A percentile compares a stretch with the other conserved stretches of the same genome.
These are phyloP conservation scores for Diarsia dahlii DNA, from an alignment of 2,888 invertebrate species.

Conservation along the genomic window DNA sequence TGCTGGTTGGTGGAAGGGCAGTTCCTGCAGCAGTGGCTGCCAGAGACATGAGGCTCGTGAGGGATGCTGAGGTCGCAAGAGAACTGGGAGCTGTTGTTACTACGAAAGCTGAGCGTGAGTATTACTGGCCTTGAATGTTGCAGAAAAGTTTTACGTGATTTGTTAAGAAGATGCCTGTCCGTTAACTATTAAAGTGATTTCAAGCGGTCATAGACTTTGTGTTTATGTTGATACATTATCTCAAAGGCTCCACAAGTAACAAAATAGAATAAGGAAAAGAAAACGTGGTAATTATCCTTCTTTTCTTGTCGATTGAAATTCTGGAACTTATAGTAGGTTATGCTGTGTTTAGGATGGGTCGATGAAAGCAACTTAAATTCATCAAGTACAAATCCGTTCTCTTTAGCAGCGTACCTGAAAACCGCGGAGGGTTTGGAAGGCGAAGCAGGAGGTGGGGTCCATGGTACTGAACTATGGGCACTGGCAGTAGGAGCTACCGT, in stretches of 20 bases:
- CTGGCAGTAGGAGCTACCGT: constrained; percentile 92
- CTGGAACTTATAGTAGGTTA: neutral
- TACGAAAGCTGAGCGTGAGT: constrained; percentile 96
- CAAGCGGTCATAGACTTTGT: neutral
- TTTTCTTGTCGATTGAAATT: neutral
- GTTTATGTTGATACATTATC: neutral
- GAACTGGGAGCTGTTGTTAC: constrained; percentile 94
- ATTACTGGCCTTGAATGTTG: constrained; percentile 8
- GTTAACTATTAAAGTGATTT: no score
- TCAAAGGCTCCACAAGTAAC: neutral
- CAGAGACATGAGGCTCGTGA: constrained; percentile 95
- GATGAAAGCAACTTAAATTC: neutral
- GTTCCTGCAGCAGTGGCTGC: constrained; percentile 95
- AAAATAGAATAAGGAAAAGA: neutral
- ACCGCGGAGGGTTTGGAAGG: constrained; percentile 91
- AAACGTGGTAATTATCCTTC: neutral
- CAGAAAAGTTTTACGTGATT: neutral
- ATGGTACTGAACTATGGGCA: constrained; percentile 90
- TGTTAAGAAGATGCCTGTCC: no score
- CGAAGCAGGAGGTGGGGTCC: constrained; percentile 83
- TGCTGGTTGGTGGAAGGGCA: constrained; percentile 94
- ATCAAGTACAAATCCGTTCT: constrained; percentile 38
- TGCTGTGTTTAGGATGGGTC: neutral
- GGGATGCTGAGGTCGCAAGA: constrained; percentile 93
- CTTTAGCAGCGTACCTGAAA: constrained; percentile 92